phyloP scores from a whole-genome alignment of 2,888 invertebrate species.

The Troglohyphantes excavatus region DNA sequence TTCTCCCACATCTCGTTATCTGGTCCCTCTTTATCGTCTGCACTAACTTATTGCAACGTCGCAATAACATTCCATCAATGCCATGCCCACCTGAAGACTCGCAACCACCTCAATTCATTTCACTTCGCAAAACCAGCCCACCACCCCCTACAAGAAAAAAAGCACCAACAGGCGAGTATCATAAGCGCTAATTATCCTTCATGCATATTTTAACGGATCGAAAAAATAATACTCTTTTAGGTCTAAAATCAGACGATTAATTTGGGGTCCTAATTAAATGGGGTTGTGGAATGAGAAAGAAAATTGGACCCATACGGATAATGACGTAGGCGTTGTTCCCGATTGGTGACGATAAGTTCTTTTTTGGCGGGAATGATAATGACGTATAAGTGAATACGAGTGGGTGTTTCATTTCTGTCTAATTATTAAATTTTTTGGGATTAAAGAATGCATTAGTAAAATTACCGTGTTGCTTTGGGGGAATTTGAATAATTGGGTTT shows the following conservation, averaged over 20 bases:
- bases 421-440: background rate
- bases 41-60: background rate
- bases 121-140: background rate
- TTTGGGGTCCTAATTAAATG: conserved; percentile 40
- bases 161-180: conserved; percentile 16
- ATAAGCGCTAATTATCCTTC: conserved; percentile 30
- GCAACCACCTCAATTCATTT: background rate
- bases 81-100: conserved; percentile 22
- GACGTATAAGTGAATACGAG: conserved; percentile 16
- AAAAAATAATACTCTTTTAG: background rate
- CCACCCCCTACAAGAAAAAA: conserved; percentile 5
- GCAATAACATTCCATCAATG: conserved; percentile 44
- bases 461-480: background rate
- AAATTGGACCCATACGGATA: conserved; percentile 36
- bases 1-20: background rate
- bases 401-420: conserved; percentile 1
- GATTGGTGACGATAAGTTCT: conserved; percentile 34
- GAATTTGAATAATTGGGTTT: background rate
- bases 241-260: conserved; percentile 31
- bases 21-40: background rate
- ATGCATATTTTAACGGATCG: conserved; percentile 47
- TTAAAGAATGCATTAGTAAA: background rate
- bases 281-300: conserved; percentile 22
- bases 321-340: conserved; percentile 48
- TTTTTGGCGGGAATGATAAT: conserved; percentile 1